These are phyloP conservation scores for Tor tambroides DNA, from an alignment of 2,113 vertebrate species.

Conservation along the genomic window DNA sequence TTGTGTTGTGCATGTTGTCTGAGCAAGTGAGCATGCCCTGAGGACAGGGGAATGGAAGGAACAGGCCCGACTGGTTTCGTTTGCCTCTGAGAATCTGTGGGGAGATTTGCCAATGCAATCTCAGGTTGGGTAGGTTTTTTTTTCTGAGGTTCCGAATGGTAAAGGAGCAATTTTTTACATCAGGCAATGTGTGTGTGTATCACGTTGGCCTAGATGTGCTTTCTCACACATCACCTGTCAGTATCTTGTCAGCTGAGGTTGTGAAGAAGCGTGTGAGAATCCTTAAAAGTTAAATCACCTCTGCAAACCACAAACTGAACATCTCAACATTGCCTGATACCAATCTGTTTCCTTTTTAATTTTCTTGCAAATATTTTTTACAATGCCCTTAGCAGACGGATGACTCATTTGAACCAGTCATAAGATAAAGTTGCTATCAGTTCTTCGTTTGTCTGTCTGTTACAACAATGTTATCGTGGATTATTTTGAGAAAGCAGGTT, in stretches of 20 bases:
- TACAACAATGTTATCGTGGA: conserved; percentile 45
- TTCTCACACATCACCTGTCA: conserved; percentile 34
- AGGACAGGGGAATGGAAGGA: conserved; percentile 63
- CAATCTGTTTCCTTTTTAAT: neutral
- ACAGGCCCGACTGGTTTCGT: conserved; percentile 70
- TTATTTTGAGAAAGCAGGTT: conserved; percentile 46
- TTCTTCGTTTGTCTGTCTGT: conserved; percentile 37
- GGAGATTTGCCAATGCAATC: conserved; percentile 64
- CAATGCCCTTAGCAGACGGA: conserved; percentile 39
- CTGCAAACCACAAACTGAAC: neutral
- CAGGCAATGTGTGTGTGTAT: conserved; percentile 35
- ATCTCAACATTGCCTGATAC: neutral
- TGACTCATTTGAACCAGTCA: conserved; percentile 51
- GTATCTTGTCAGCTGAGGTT: conserved; percentile 22
- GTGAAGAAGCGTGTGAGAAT: conserved; percentile 17
- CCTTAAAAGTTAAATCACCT: conserved; percentile 17
- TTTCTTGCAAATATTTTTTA: neutral
- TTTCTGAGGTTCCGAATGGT: conserved; percentile 36
- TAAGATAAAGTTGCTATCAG: conserved; percentile 48
- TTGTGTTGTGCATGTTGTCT: conserved; percentile 47
- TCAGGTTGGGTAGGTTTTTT: conserved; percentile 61
- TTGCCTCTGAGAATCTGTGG: conserved; percentile 66
- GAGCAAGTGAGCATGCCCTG: conserved; percentile 66
- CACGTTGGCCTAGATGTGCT: conserved; percentile 42
- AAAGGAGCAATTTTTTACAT: conserved; percentile 17